Evolutionary conservation across 2,888 invertebrate species (phyloP).

Genomic region (Pachydiplax longipennis): DNA sequence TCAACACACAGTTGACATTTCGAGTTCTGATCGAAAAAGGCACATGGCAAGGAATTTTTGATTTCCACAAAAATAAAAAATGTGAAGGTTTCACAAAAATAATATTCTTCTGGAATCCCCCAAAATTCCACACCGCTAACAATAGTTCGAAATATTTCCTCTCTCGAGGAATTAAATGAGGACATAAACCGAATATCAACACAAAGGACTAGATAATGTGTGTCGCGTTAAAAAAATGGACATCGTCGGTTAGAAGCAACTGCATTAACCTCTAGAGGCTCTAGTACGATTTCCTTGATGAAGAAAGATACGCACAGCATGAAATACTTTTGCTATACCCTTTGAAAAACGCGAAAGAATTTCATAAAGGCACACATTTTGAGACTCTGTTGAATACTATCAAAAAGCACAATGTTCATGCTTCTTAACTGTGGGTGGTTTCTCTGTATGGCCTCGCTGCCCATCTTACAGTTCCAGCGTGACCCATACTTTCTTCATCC

Average conservation of each 20-base stretch:
- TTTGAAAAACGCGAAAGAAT: neutral
- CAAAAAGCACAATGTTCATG: neutral
- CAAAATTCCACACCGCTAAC: neutral
- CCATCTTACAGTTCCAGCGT: neutral
- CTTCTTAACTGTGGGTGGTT: neutral
- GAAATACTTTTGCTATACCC: neutral
- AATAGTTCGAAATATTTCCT: neutral
- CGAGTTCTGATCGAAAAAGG: neutral
- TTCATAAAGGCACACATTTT: neutral
- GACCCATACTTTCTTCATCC: conserved; percentile 2
- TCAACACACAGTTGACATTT: neutral
- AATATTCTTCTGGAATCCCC: neutral
- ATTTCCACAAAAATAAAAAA: neutral
- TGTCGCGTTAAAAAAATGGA: neutral
- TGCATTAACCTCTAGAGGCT: neutral
- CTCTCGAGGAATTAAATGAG: neutral
- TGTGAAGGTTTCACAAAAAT: neutral
- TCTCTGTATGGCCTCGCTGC: neutral
- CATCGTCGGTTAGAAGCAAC: neutral
- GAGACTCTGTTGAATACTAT: neutral
- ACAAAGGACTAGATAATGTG: neutral
- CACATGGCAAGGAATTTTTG: neutral
- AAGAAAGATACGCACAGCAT: neutral
- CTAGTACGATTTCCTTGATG: neutral
- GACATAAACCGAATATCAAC: neutral